Conservation (phyloP, 2,888 invertebrate genomes). For the Ariolimax columbianus region DNA sequence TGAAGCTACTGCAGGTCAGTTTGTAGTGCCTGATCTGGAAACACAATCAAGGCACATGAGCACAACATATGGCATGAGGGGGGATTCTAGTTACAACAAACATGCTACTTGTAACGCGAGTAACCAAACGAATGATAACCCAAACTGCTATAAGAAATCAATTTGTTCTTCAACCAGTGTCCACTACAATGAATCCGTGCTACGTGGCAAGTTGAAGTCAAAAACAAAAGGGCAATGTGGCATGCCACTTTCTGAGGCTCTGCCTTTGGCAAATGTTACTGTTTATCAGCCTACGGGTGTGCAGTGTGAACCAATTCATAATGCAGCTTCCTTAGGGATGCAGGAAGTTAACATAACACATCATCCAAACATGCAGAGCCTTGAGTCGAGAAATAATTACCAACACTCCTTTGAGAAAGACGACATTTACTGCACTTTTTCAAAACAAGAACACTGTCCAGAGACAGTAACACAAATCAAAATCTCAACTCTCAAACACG, state of each 20-base stretch:
- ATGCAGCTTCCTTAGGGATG: not conserved
- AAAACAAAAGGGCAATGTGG: not conserved
- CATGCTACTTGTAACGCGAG: not conserved
- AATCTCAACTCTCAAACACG: not conserved
- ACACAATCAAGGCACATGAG: not conserved
- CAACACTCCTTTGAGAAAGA: not conserved
- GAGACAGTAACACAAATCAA: not conserved
- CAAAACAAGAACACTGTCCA: not conserved
- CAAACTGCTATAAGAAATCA: not conserved
- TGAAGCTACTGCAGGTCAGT: conserved; percentile 39
- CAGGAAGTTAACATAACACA: too few species aligned
- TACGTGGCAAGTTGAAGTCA: too few species aligned
- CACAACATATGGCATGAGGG: not conserved
- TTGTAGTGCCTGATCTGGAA: not conserved
- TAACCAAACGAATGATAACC: not conserved
- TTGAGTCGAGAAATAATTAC: not conserved
- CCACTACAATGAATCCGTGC: not conserved
- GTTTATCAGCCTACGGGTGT: not conserved
- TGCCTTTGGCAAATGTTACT: not conserved
- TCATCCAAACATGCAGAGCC: not conserved
- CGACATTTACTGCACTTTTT: not conserved
- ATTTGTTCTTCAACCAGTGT: not conserved
- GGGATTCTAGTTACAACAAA: conserved; percentile 14
- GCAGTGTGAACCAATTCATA: not conserved
- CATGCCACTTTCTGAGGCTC: not conserved